These are phyloP conservation scores for Typhlichthys eigenmanni DNA, from an alignment of 2,797 vertebrate species.

Conservation along the genomic window DNA sequence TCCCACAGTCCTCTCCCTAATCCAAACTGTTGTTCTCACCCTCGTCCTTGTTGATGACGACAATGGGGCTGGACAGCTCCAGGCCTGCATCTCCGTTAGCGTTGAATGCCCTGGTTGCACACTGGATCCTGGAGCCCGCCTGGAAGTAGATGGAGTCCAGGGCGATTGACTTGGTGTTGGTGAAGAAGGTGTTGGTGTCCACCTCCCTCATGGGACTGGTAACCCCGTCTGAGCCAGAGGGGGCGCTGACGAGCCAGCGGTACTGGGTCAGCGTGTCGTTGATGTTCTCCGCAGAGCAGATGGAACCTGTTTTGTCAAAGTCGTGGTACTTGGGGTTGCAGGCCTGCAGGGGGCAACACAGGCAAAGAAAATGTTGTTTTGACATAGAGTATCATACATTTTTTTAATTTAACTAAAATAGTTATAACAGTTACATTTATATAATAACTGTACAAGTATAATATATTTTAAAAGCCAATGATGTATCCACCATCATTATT, in stretches of 20 bases:
- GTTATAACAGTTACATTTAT: too few relatives aligned
- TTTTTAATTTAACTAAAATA: background rate
- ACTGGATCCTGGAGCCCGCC: slow-evolving; percentile 82
- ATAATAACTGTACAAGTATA: background rate
- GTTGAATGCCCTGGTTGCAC: slow-evolving; percentile 81
- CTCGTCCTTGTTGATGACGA: slow-evolving; percentile 78
- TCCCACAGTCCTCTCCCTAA: background rate
- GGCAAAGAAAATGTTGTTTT: background rate
- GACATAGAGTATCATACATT: background rate
- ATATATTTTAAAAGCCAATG: background rate
- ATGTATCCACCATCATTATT: too few relatives aligned
- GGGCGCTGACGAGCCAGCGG: slow-evolving; percentile 83
- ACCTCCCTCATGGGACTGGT: slow-evolving; percentile 86
- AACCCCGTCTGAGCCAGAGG: slow-evolving; percentile 81
- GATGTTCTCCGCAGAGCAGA: slow-evolving; percentile 83
- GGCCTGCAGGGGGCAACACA: slow-evolving; percentile 62
- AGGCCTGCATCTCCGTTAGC: slow-evolving; percentile 80
- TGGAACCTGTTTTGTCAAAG: slow-evolving; percentile 86
- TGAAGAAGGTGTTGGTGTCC: slow-evolving; percentile 86
- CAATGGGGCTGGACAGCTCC: slow-evolving; percentile 80
- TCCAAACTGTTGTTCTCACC: slow-evolving; percentile 60
- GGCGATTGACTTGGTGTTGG: slow-evolving; percentile 84
- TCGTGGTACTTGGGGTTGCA: slow-evolving; percentile 87
- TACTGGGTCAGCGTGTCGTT: slow-evolving; percentile 86
- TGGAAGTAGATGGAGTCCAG: slow-evolving; percentile 87